Base-by-base conservation (phyloP, 1,140 invertebrate genomes). In the Halesus radiatus region DNA sequence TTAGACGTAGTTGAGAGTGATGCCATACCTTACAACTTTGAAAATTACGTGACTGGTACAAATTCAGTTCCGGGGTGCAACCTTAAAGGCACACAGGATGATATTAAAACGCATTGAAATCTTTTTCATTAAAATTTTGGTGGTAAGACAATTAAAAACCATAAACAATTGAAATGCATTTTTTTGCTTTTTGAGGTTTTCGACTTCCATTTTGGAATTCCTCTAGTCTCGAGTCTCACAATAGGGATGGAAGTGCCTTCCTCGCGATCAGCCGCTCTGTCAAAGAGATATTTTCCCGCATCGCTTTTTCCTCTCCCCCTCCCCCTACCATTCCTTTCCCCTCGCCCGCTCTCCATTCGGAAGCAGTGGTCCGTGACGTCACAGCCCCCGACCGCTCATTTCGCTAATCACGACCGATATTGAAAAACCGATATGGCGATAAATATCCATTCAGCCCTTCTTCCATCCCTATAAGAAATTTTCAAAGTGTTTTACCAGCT, bases 401-500 rank as follows among this genome's bases (percentile, higher is more conserved):
- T 75, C 18, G 72, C 72, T 75, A 75, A 75, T 75, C 72, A 58
- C 72, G 54, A 58, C 72, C 53, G 72, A 75, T 75, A 75, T 75
- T 75, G 72, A 75, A 75, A 75, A 75, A 75, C 72, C 72, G 72
- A 75, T 75, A 58, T 32, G 26, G 29, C 72, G 72, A 75, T 58
- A 58, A 75, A 75, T 75, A 75, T 75, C 72, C 72, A 60, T 75
- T 75, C 53, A 56, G 23, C 53, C 50, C 70, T 22, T 26, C 15
- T 26, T 26, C 22, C 50, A 56, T 56, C 72, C 72, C 26, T 75
- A 45, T 56, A 75, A 75, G 68, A 72, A 72, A 68, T 16, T 72
- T 72, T 72, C 68, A 72, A 72, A 72, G 68, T 72, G n/a, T 72
- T 72, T 72, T 53, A 5, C 20, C 68, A 13, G 45, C 20, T 13